Base-by-base conservation (phyloP, 1,140 invertebrate genomes). In the Bilobella aurantiaca region DNA sequence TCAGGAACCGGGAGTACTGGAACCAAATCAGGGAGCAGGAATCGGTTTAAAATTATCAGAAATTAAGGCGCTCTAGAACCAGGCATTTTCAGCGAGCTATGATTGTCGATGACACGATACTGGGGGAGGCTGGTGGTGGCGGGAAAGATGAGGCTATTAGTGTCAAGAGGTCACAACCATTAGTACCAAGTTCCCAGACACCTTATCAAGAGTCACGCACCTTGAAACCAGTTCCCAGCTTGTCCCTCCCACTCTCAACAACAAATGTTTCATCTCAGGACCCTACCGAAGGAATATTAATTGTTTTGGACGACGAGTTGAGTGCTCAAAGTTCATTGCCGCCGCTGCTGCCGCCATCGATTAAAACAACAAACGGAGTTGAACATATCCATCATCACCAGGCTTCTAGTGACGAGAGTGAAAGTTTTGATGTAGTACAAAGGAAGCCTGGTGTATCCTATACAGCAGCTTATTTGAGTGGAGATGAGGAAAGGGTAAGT, bases 261-360 rank as follows among this genome's bases (percentile, higher is more conserved):
- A n/a, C n/a, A n/a, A n/a, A n/a, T n/a, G n/a, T 53, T 23, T 53
- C 49, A 5, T 18, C 49, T 18, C 12, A 53, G 8, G 49, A 53
- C 25, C 49, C 49, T 53, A 53, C 49, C 5, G 49, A 53, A 23
- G 49, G 49, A 5, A 53, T 53, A 53, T 53, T 53, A 53, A 53
- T 53, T 53, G 8, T 8, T n/a, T n/a, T 42, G 37, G 37, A 42
- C 37, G 37, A 42, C 25, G 23, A 5, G 49, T 42, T 42, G 34
- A 42, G 8, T 12, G 18, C 18, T 8, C 34, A 42, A 42, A 42
- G 18, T 12, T 12, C 18, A 42, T 12, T 42, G 8, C 34, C 34
- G 34, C 18, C 8, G 8, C 34, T 12, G 8, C 34, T 12, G 34
- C 34, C 8, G 34, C 34, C n/a, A n/a, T n/a, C n/a, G n/a, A 23